Conservation (phyloP, 2,888 invertebrate species). For the Meiosimyza decipiens region DNA sequence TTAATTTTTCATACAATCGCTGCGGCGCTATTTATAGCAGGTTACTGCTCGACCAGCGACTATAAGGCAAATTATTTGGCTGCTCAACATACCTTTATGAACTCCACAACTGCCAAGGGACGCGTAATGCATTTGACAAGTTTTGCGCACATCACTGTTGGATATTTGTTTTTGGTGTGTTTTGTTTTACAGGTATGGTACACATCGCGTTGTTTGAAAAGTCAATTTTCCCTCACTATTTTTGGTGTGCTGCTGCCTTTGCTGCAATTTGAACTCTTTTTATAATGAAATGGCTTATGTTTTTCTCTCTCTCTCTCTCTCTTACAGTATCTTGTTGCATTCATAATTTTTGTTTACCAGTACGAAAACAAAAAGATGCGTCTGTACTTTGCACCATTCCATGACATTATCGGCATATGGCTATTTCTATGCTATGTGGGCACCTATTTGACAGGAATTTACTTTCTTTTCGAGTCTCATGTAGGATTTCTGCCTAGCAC, state of each 20-base stretch:
- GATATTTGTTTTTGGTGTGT: not conserved
- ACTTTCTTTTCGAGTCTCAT: constrained; percentile 8
- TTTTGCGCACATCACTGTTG: constrained; percentile 1
- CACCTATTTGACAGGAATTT: constrained; percentile 31
- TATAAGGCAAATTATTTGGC: no score
- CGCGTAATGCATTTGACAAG: not conserved
- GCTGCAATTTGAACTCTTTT: no score
- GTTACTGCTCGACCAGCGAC: not conserved
- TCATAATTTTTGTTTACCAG: constrained; percentile 35
- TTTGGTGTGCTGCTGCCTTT: no score
- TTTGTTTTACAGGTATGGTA: constrained; percentile 6
- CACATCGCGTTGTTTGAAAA: no score
- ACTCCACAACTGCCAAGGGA: not conserved
- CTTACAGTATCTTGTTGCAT: constrained; percentile 17
- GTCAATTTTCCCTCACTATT: no score
- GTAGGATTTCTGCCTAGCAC: not conserved
- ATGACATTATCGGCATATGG: constrained; percentile 40
- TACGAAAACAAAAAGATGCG: constrained; percentile 32
- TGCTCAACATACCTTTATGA: no score
- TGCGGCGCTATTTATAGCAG: not conserved
- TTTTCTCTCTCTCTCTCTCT: not conserved
- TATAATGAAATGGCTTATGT: not conserved
- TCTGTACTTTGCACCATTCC: constrained; percentile 35
- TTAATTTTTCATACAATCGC: constrained; percentile 19
- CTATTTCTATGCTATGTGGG: constrained; percentile 34